phyloP scores from a whole-genome alignment of 2,888 invertebrate genomes.

The Trichacis sp. region DNA sequence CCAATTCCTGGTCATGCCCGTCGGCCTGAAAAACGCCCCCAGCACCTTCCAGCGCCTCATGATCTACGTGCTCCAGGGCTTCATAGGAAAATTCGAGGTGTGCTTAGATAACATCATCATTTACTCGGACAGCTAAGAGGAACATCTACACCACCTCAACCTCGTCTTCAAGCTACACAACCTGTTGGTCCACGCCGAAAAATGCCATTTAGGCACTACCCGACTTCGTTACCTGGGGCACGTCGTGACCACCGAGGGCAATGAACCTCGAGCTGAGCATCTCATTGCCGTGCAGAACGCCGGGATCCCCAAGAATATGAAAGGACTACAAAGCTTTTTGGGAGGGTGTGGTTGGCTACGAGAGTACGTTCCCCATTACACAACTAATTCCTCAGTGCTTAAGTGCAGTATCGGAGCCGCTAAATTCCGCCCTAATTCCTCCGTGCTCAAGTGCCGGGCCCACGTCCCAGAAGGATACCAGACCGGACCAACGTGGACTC shows the following conservation, averaged over 20 bases:
- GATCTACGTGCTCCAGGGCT: conserved; percentile 39
- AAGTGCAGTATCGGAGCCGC: no score
- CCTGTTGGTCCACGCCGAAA: conserved; percentile 16
- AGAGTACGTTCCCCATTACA: conserved; percentile 17
- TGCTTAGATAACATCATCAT: conserved; percentile 53
- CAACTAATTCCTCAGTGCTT: no score
- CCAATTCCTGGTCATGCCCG: conserved; percentile 53
- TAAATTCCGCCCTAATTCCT: no score
- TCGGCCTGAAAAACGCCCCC: conserved; percentile 50
- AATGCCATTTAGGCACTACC: conserved; percentile 39
- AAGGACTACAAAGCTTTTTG: conserved; percentile 10
- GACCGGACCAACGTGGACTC: no score
- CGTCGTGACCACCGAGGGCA: conserved; percentile 6
- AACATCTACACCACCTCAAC: conserved; percentile 38
- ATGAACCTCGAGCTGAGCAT: conserved; percentile 3
- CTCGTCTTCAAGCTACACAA: conserved; percentile 38
- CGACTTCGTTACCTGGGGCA: conserved; percentile 47
- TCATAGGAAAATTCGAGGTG: conserved; percentile 28
- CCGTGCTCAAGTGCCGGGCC: no score
- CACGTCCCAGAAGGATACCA: no score
- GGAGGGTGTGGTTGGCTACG: conserved; percentile 30
- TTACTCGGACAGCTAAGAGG: conserved; percentile 23
- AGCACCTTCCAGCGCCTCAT: conserved; percentile 25
- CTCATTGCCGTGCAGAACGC: conserved; percentile 8
- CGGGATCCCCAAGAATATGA: conserved; percentile 4